phyloP scores from a whole-genome alignment of 2,888 invertebrate species.

The Volucella bombylans region DNA sequence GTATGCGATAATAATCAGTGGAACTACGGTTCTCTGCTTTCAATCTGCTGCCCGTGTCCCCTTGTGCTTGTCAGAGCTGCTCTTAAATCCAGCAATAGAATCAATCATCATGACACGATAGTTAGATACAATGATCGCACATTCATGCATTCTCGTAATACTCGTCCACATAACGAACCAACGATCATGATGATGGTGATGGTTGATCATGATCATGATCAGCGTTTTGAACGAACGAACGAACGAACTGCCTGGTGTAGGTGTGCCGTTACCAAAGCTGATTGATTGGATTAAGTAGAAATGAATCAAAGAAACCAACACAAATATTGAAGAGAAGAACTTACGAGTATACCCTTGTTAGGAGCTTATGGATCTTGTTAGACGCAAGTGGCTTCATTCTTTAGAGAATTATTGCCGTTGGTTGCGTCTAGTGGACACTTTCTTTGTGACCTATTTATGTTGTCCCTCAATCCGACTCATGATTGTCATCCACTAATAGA shows the following conservation, averaged over 20 bases:
- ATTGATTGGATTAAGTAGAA: constrained; percentile 54
- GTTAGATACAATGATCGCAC: neutral
- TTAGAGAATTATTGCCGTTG: constrained; percentile 25
- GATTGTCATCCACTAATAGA: constrained; percentile 32
- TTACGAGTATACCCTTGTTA: constrained; percentile 31
- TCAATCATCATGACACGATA: constrained; percentile 65
- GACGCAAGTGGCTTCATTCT: constrained; percentile 22
- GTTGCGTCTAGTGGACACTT: constrained; percentile 41
- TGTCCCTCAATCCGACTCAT: neutral
- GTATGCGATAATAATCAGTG: constrained; percentile 64
- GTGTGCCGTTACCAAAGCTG: constrained; percentile 62
- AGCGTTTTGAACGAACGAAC: constrained; percentile 6
- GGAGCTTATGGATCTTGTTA: constrained; percentile 56
- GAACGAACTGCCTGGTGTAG: constrained; percentile 45
- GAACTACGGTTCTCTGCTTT: constrained; percentile 7
- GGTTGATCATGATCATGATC: constrained; percentile 40
- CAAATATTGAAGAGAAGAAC: constrained; percentile 1
- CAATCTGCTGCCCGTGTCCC: neutral
- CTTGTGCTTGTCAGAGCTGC: neutral
- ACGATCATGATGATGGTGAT: constrained; percentile 43
- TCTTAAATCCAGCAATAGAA: constrained; percentile 35
- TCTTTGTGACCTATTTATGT: constrained; percentile 56
- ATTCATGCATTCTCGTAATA: neutral
- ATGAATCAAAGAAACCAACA: constrained; percentile 33
- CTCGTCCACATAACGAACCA: constrained; percentile 41